phyloP scores from a whole-genome alignment of 2,797 vertebrate species.

The Gymnocypris eckloni region DNA sequence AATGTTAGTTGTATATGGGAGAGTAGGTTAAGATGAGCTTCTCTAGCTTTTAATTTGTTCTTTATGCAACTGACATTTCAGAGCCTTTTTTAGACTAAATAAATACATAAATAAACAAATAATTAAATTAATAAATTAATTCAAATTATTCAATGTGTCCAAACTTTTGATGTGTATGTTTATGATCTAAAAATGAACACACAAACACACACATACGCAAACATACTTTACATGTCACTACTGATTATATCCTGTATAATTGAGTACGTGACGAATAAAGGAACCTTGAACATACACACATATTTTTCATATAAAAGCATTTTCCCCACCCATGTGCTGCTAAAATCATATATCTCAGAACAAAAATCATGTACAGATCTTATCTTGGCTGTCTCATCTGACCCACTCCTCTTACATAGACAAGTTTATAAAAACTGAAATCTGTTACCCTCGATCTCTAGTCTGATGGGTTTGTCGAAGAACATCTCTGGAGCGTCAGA shows the following conservation, averaged over 20 bases:
- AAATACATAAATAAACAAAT: too few species aligned
- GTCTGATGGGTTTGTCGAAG: neutral
- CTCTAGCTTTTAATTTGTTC: neutral
- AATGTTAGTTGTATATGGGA: neutral
- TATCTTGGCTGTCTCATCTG: neutral
- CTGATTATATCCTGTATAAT: too few species aligned
- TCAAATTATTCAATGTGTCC: too few species aligned
- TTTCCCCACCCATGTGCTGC: neutral
- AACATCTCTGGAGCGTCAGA: neutral
- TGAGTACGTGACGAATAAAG: too few species aligned
- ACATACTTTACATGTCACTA: too few species aligned
- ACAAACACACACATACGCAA: too few species aligned
- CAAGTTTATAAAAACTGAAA: neutral
- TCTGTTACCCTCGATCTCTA: slow-evolving; percentile 9
- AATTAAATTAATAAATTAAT: too few species aligned
- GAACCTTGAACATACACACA: too few species aligned
- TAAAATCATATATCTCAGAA: neutral
- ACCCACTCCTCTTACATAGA: neutral
- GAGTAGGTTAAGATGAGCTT: neutral
- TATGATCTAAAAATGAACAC: too few species aligned
- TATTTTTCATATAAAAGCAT: too few species aligned
- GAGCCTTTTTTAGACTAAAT: too few species aligned
- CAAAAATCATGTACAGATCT: neutral
- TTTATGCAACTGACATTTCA: neutral
- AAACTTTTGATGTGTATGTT: too few species aligned